phyloP scores from a whole-genome alignment of 2,888 invertebrate species.

The Lepetodrilus schrolli region DNA sequence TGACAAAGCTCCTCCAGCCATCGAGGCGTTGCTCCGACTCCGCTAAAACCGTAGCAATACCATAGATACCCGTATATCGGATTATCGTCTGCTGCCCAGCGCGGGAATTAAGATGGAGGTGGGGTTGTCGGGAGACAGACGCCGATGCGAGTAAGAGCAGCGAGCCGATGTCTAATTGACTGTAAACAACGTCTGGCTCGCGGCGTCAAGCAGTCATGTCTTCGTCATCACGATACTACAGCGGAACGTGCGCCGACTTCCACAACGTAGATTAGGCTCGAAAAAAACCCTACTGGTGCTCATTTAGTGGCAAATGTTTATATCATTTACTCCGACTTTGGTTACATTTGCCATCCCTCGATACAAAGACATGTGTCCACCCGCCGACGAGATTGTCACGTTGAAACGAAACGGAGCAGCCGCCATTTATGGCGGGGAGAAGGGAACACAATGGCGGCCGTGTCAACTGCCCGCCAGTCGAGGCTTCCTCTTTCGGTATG shows the following conservation, averaged over 20 bases:
- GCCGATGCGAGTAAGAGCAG: background rate
- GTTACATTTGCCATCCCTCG: slow-evolving; percentile 12
- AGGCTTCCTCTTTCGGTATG: slow-evolving; percentile 8
- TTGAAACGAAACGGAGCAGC: slow-evolving; percentile 4
- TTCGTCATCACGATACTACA: background rate
- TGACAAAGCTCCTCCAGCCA: no score
- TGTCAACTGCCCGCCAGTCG: background rate
- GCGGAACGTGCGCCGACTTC: slow-evolving; percentile 3
- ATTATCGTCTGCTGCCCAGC: slow-evolving; percentile 17
- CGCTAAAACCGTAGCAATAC: no score
- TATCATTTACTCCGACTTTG: slow-evolving; percentile 25
- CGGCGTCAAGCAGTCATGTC: background rate
- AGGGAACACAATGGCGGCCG: background rate
- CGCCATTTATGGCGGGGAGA: background rate
- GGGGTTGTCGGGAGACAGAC: background rate
- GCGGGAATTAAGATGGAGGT: background rate
- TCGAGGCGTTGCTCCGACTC: no score
- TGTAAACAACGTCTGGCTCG: slow-evolving; percentile 14
- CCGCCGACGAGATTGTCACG: background rate
- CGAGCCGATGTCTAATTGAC: slow-evolving; percentile 8
- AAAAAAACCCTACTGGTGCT: slow-evolving; percentile 23
- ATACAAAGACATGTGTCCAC: slow-evolving; percentile 8
- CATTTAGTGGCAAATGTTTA: slow-evolving; percentile 25
- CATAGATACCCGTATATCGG: slow-evolving; percentile 24
- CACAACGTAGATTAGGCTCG: background rate